phyloP scores from a whole-genome alignment of 2,113 vertebrate species.

The Suricata suricatta region DNA sequence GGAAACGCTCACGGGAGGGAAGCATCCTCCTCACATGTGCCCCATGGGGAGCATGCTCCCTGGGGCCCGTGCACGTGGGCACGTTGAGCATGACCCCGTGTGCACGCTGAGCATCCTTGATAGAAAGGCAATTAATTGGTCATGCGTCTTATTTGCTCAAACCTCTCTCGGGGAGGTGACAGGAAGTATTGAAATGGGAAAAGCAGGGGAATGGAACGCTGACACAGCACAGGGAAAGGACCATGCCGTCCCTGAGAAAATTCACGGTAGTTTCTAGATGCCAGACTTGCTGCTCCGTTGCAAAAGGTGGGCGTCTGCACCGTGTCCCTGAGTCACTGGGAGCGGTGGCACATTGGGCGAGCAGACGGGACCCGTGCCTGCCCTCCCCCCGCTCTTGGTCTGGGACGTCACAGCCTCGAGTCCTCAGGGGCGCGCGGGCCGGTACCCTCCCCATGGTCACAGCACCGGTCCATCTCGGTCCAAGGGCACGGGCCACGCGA shows the following conservation, averaged over 20 bases:
- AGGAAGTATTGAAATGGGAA: not conserved
- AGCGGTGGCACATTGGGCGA: not conserved
- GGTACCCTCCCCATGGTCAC: not conserved
- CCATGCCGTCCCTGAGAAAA: not conserved
- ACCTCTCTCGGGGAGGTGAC: not conserved
- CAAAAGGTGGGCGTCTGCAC: not conserved
- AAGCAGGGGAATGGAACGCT: not conserved
- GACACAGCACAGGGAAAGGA: not conserved
- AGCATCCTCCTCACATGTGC: not conserved
- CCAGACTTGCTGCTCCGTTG: constrained; percentile 17
- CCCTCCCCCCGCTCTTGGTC: rapidly evolving
- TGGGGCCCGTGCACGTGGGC: not conserved
- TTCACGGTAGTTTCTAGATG: not conserved
- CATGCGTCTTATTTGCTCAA: not conserved
- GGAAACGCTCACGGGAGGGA: not conserved
- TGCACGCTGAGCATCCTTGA: not conserved
- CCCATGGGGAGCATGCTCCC: not conserved
- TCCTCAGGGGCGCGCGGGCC: not conserved
- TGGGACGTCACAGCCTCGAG: not conserved
- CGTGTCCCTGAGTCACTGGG: not conserved
- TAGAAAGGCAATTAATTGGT: not conserved
- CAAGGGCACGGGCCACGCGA: not conserved
- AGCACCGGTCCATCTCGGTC: not conserved
- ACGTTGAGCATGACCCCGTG: not conserved
- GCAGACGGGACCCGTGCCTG: not conserved